Evolutionary conservation across 2,888 invertebrate species (phyloP).

Genomic region (Plagiodera versicolora): DNA sequence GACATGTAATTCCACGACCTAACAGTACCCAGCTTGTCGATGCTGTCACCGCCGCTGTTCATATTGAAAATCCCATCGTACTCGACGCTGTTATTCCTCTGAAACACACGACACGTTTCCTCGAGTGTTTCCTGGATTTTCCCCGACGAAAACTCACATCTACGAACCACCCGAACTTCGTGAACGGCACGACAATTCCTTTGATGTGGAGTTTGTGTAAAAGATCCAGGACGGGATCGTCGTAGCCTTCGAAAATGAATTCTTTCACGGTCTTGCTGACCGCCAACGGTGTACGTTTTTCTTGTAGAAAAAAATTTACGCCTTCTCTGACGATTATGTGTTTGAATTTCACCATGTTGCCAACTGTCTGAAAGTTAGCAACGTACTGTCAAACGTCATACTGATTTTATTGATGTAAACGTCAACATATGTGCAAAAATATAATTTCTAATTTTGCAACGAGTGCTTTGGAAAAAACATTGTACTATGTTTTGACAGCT

Average conservation of each 20-base stretch:
- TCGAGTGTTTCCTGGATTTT: background rate
- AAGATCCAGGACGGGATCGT: slow-evolving; percentile 69
- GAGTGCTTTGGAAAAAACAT: no score
- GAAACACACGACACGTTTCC: slow-evolving; percentile 39
- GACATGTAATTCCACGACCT: slow-evolving; percentile 71
- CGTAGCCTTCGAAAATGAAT: slow-evolving; percentile 80
- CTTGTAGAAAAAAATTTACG: slow-evolving; percentile 61
- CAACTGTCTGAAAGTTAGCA: slow-evolving; percentile 61
- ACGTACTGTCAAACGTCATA: no score
- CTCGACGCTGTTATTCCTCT: slow-evolving; percentile 73
- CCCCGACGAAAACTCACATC: slow-evolving; percentile 58
- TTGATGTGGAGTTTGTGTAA: slow-evolving; percentile 59
- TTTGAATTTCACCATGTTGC: slow-evolving; percentile 60
- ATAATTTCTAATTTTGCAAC: no score
- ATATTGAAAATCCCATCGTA: slow-evolving; percentile 81
- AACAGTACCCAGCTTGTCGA: slow-evolving; percentile 68
- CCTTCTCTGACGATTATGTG: slow-evolving; percentile 52
- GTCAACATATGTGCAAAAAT: no score
- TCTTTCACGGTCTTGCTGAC: slow-evolving; percentile 66
- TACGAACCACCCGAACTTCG: slow-evolving; percentile 85
- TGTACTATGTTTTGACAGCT: no score
- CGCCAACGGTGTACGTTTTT: slow-evolving; percentile 59
- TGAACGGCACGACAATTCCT: slow-evolving; percentile 64
- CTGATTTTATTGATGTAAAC: no score
- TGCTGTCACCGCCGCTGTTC: slow-evolving; percentile 69